Conservation (phyloP, 2,113 vertebrate genomes). For the Desmodus rotundus region DNA sequence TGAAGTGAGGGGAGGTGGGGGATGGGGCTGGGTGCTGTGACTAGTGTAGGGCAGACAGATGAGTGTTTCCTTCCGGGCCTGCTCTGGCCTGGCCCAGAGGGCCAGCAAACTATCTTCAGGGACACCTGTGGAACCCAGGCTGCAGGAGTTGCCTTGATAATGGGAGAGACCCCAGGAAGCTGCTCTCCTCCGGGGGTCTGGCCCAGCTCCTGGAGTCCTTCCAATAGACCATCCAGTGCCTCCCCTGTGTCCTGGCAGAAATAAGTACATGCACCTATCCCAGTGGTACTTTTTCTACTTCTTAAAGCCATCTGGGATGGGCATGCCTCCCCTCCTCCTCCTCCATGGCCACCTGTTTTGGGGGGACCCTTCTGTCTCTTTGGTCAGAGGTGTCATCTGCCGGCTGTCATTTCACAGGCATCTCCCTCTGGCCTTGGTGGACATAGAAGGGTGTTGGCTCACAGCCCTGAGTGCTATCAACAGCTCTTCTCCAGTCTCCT, state of each 20-base stretch:
- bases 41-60: not conserved
- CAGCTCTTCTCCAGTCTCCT: not conserved
- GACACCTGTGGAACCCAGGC: not conserved
- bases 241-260: not conserved
- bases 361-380: not conserved
- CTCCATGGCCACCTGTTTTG: not conserved
- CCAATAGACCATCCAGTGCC: too few relatives aligned
- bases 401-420: not conserved
- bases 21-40: not conserved
- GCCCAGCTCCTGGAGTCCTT: not conserved
- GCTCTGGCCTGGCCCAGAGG: not conserved
- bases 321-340: too few relatives aligned
- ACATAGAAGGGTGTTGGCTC: fast-evolving
- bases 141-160: not conserved
- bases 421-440: not conserved
- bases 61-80: not conserved
- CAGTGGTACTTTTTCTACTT: not conserved
- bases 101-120: not conserved
- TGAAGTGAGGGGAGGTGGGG: not conserved
- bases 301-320: not conserved
- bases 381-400: not conserved
- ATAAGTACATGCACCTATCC: not conserved
- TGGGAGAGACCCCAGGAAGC: not conserved
- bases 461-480: fast-evolving
- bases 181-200: not conserved